Evolutionary conservation across 2,113 vertebrate genomes (phyloP).

Genomic region (Cephalopterus ornatus): DNA sequence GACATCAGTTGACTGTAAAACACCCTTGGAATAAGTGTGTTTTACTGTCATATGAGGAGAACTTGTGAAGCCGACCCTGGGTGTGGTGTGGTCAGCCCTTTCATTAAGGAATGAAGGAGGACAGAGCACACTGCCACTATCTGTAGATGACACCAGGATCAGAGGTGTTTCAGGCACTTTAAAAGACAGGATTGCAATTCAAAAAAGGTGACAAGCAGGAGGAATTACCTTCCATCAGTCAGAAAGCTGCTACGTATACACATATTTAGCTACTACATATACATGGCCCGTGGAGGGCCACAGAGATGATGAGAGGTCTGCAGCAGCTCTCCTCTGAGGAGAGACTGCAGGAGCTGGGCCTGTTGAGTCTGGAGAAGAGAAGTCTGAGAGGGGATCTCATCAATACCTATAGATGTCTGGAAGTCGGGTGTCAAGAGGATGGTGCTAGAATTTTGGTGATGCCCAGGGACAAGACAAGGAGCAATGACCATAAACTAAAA

Average conservation of each 20-base stretch:
- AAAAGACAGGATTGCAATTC: neutral
- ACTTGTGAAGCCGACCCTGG: neutral
- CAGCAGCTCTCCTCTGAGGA: neutral
- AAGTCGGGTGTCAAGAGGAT: neutral
- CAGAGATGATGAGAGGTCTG: neutral
- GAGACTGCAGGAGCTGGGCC: neutral
- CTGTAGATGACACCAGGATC: neutral
- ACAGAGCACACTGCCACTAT: neutral
- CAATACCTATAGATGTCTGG: neutral
- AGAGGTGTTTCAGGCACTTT: neutral
- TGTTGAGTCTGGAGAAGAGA: neutral
- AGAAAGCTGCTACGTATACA: fast-evolving
- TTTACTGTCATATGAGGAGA: neutral
- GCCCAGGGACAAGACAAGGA: neutral
- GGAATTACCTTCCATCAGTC: neutral
- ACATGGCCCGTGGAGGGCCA: neutral
- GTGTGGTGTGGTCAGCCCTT: fast-evolving
- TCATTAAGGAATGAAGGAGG: neutral
- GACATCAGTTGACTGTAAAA: neutral
- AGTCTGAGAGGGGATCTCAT: neutral
- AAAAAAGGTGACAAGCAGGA: neutral
- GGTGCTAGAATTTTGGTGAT: neutral
- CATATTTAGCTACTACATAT: fast-evolving
- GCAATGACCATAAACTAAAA: neutral
- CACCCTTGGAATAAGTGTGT: neutral